phyloP scores from a whole-genome alignment of 1,140 invertebrate genomes.

The Leptopilina boulardi region DNA sequence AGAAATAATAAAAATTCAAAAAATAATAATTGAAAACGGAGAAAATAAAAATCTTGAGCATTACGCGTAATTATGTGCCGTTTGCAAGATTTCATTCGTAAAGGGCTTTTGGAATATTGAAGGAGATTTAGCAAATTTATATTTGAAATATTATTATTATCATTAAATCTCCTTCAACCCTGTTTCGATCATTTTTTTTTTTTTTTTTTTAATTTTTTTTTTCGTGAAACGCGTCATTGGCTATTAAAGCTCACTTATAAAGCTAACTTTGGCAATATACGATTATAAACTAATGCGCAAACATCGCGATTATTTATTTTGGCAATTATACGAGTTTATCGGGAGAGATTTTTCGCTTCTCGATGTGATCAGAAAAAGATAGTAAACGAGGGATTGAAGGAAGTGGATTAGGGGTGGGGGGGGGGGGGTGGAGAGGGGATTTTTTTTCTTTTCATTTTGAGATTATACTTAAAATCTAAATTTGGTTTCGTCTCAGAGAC shows the following conservation, averaged over 20 bases:
- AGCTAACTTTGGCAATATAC: conserved; percentile 71
- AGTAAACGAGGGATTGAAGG: not conserved
- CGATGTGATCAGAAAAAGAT: conserved; percentile 49
- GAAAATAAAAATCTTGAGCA: not conserved
- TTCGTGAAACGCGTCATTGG: conserved; percentile 49
- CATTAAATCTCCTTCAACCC: conserved; percentile 42
- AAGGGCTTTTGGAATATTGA: not conserved
- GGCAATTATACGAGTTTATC: conserved; percentile 55
- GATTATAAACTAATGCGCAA: conserved; percentile 55
- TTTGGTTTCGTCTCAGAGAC: conserved; percentile 79
- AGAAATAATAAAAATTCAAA: not conserved
- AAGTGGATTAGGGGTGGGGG: no score
- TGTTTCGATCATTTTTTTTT: conserved; percentile 45
- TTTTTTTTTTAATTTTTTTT: conserved; percentile 51
- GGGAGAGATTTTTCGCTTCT: conserved; percentile 48
- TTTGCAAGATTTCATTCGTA: not conserved
- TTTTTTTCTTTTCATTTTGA: not conserved
- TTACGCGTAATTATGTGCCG: not conserved
- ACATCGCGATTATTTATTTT: conserved; percentile 60
- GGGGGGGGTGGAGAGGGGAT: not conserved
- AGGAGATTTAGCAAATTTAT: conserved; percentile 14
- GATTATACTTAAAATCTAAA: conserved; percentile 67
- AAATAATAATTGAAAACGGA: not conserved
- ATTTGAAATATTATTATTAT: conserved; percentile 18
- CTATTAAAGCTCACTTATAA: conserved; percentile 59